Conservation (phyloP, 1,140 invertebrate genomes). For the Leucophenga varia region DNA sequence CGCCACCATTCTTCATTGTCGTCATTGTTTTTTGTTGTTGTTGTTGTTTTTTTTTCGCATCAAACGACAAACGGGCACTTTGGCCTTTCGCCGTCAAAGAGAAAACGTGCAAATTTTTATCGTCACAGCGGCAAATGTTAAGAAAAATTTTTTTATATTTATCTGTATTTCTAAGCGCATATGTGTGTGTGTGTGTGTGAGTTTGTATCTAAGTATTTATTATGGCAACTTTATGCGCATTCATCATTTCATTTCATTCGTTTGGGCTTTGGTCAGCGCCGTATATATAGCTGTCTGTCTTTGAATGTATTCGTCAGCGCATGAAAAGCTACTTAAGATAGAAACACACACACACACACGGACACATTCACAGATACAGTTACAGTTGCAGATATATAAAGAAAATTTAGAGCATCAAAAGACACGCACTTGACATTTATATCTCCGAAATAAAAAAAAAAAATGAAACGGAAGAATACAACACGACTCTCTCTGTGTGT, state of each 20-base stretch:
- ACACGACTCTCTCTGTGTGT: too few relatives aligned
- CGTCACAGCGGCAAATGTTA: conserved; percentile 10
- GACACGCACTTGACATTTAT: conserved; percentile 51
- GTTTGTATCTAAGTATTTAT: too few relatives aligned
- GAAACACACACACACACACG: too few relatives aligned
- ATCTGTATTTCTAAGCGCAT: too few relatives aligned
- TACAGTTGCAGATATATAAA: too few relatives aligned
- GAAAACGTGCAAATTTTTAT: too few relatives aligned
- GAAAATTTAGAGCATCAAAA: too few relatives aligned
- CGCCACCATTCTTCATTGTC: too few relatives aligned
- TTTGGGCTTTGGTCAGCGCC: conserved; percentile 14
- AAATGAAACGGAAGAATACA: conserved; percentile 31
- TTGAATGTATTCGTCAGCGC: conserved; percentile 22
- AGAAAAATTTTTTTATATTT: conserved; percentile 37
- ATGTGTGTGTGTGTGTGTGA: too few relatives aligned
- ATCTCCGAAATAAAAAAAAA: conserved; percentile 42
- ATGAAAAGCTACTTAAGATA: conserved; percentile 24
- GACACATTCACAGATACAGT: too few relatives aligned
- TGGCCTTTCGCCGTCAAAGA: background rate
- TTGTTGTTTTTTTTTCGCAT: too few relatives aligned
- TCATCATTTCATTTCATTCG: conserved; percentile 30
- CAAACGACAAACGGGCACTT: conserved; percentile 1
- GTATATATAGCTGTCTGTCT: conserved; percentile 20
- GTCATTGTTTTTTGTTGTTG: too few relatives aligned
- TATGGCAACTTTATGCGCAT: conserved; percentile 49